Base-by-base conservation (phyloP, 2,888 invertebrate genomes). In the Chrysolina oricalcia region DNA sequence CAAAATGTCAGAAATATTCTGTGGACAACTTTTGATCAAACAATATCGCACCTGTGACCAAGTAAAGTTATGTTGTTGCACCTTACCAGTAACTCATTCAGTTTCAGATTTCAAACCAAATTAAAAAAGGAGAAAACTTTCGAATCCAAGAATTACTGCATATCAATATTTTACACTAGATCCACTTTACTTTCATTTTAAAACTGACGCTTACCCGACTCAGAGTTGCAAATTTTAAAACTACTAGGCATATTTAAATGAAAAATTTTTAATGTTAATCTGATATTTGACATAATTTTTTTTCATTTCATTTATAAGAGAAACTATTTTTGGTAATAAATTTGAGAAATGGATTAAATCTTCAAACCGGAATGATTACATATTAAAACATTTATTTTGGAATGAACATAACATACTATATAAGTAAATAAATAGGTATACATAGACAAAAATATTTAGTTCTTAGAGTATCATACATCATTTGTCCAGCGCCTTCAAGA, bases 401-500 rank as follows among this genome's bases (percentile, higher is more conserved):
- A 59, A 59, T 59, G 59, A 59, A 59, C 59, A 59, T 15, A 59
- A 23, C 17, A 35, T 59, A 59, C 27, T 15, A 59, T 23, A 23
- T 23, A 59, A 59, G 35, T 59, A 59, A 59, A 59, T 59, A 59
- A 59, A 59, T 59, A 59, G 23, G 27, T 35, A 59, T 59, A 59
- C 59, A 27, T 27, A 59, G n/a, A 59, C 59, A 27, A 59, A 59
- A 59, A 27, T 27, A 59, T n/a, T 59, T 27, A 59, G 35, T 59
- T 35, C n/a, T 59, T n/a, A 59, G 59, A 59, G 59, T 59, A 59
- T 59, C 59, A 17, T 59, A 59, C 35, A 59, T 35, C 59, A 59
- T 59, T 59, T 59, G 59, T 59, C 59, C 27, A 59, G 59, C 13
- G 23, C 23, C 27, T 35, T 13, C 17, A 27, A 59, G 27, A 35